A percentile compares a stretch with the other conserved stretches of the same genome.
These are phyloP conservation scores for Corydoras sp. DNA, from an alignment of 2,113 vertebrate species.

Conservation along the genomic window DNA sequence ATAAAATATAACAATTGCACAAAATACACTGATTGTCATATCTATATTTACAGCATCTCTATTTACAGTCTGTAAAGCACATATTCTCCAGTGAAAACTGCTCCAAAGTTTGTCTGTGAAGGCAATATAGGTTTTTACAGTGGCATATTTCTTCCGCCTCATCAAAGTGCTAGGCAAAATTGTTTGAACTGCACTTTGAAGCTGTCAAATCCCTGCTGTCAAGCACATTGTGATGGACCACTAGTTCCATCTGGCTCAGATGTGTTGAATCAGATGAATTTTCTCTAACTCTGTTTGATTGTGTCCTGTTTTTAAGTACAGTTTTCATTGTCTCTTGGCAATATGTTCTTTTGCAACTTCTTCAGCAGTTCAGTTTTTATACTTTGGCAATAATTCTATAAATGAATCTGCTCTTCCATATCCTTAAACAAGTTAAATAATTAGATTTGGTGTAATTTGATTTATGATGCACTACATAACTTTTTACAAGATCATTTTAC, in stretches of 20 bases:
- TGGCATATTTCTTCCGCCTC: conserved; percentile 28
- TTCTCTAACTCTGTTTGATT: conserved; percentile 41
- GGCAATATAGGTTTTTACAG: conserved; percentile 37
- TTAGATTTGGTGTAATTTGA: conserved; percentile 22
- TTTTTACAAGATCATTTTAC: conserved; percentile 25
- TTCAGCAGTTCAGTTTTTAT: conserved; percentile 13
- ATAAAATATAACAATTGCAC: too few relatives aligned
- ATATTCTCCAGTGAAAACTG: conserved; percentile 30
- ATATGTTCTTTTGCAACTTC: conserved; percentile 31
- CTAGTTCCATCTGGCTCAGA: conserved; percentile 50
- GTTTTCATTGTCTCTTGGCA: conserved; percentile 33
- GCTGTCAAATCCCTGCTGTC: conserved; percentile 48
- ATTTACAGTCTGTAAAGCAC: conserved; percentile 15
- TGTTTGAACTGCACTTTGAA: conserved; percentile 48
- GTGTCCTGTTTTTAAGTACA: conserved; percentile 26
- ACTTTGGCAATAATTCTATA: conserved; percentile 20
- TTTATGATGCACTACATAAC: conserved; percentile 26
- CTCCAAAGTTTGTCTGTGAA: conserved; percentile 25
- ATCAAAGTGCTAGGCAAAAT: conserved; percentile 43
- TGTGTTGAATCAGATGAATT: conserved; percentile 44
- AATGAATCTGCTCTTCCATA: conserved; percentile 27
- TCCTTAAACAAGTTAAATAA: conserved; percentile 21
- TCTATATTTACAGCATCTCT: too few relatives aligned
- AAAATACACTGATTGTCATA: too few relatives aligned
- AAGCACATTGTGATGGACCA: conserved; percentile 48